Evolutionary conservation across 2,888 invertebrate genomes (phyloP), one percentile per base, ranked within the genome.

Genomic region (Hypercompe scribonia): DNA sequence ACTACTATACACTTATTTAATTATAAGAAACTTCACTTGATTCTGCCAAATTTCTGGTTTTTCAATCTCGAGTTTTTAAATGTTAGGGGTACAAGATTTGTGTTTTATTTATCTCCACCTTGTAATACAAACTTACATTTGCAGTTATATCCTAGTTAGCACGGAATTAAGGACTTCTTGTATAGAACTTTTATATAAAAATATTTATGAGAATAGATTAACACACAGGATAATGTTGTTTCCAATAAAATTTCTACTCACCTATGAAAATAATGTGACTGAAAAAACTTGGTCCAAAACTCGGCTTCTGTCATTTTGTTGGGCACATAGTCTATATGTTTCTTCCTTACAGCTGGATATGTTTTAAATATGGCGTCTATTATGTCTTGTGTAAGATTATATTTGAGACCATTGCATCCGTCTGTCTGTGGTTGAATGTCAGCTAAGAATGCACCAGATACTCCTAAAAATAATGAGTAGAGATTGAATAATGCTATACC

Each of bases 241-340:
- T 15, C 11, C 24, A 31, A 2, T 10, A 36, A 31, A 34, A n/a
- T 11, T 28, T 36, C 0, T 50, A 73, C 79, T 82, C 86, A 96
- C 95, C 99, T 97, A 95, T 99, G 99, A 96, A 98, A 98, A 96
- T 99, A 99, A 96, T 99, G 99, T 28, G 99, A 99, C 91, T 99
- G 99, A 96, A 99, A 99, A 95, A 99, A 99, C 89, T 99, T 98
- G 24, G 99, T 99, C 99, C 99, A 99, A 95, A 99, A 99, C 89
- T 99, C 99, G 0, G 98, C 97, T 95, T 99, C 99, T 0, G 98
- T 97, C 97, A 99, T 97, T 96, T 99, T 98, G 79, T 98, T 97
- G 46, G 99, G 99, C 58, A 99, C 99, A 93, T 99, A 97, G 92
- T 99, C 99, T 74, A 97, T 95, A 92, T 99, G 99, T 96, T 99